Conservation (phyloP, 1,140 invertebrate genomes). For the Drosophila kepulauana region DNA sequence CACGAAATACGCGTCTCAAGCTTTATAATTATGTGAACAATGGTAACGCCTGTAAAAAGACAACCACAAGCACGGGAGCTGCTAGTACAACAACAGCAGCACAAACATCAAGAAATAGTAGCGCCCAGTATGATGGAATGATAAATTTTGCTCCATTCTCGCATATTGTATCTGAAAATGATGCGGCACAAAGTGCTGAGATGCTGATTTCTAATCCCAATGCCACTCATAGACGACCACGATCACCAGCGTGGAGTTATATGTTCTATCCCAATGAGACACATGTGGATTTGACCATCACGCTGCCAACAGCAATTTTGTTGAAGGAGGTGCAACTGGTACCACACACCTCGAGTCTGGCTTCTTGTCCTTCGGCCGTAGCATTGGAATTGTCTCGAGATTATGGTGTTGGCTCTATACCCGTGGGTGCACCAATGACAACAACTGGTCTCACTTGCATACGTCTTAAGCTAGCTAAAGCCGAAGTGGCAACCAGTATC, state of each 20-base stretch:
- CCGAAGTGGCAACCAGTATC: constrained; percentile 91
- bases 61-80: constrained; percentile 46
- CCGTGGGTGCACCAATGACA: constrained; percentile 88
- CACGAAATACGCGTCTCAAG: constrained; percentile 84
- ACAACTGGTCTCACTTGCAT: constrained; percentile 95
- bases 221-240: constrained; percentile 91
- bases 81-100: constrained; percentile 37
- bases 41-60: constrained; percentile 62
- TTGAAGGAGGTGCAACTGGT: constrained; percentile 95
- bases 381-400: constrained; percentile 90
- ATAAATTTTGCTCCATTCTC: constrained; percentile 96
- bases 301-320: constrained; percentile 95
- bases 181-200: constrained; percentile 94
- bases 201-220: constrained; percentile 92
- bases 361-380: constrained; percentile 96
- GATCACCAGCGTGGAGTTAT: constrained; percentile 96
- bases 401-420: constrained; percentile 87
- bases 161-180: constrained; percentile 92
- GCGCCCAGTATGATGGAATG: constrained; percentile 88
- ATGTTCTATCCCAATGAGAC: constrained; percentile 96
- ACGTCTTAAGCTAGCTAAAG: constrained; percentile 91
- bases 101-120: constrained; percentile 49
- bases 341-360: constrained; percentile 93
- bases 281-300: constrained; percentile 93
- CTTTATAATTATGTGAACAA: constrained; percentile 56